Evolutionary conservation across 2,113 vertebrate genomes (phyloP).

Genomic region (Oreochromis tanganicae): DNA sequence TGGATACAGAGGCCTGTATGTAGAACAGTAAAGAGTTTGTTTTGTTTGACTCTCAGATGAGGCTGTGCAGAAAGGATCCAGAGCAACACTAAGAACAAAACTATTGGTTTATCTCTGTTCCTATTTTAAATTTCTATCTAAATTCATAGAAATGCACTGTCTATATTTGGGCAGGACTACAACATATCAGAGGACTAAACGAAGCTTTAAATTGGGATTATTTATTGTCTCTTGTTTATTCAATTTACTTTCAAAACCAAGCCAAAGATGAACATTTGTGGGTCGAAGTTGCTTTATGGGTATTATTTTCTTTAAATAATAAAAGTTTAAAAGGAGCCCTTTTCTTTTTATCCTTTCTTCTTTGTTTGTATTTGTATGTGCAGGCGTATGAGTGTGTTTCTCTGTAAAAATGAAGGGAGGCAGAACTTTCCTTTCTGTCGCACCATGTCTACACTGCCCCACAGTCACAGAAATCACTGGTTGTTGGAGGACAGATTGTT

Average conservation of each 20-base stretch:
- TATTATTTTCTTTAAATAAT: background rate
- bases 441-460: conserved; percentile 65
- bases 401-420: conserved; percentile 41
- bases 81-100: background rate
- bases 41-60: background rate
- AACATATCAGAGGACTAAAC: background rate
- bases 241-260: background rate
- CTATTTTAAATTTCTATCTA: background rate
- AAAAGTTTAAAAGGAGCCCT: background rate
- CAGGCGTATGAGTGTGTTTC: background rate
- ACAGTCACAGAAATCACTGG: conserved; percentile 68
- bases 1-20: background rate
- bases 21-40: background rate
- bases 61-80: background rate
- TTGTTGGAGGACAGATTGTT: conserved; percentile 77
- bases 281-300: background rate
- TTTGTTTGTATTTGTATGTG: background rate
- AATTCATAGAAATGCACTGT: background rate
- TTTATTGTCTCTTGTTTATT: background rate
- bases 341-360: background rate
- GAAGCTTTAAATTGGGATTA: background rate
- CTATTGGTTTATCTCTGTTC: background rate
- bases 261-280: background rate
- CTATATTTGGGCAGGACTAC: background rate
- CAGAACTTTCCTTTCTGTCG: conserved; percentile 61